These are phyloP conservation scores for Coleophora deauratella DNA, from an alignment of 2,888 invertebrate species.

Conservation along the genomic window DNA sequence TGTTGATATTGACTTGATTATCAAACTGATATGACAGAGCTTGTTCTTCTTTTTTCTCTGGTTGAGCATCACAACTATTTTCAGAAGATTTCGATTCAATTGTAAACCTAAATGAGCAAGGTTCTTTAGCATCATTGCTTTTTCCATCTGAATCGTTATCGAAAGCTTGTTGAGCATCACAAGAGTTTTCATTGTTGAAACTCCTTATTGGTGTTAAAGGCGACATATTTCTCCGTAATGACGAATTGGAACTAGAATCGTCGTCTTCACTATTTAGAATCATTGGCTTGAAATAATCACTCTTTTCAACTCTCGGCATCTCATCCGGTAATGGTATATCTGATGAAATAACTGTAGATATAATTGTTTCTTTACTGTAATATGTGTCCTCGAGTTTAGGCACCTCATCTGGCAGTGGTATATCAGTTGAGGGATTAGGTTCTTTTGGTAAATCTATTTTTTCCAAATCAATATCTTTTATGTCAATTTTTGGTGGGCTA, in stretches of 20 bases:
- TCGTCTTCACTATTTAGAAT: conserved; percentile 45
- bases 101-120: conserved; percentile 53
- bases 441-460: conserved; percentile 50
- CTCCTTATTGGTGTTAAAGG: conserved; percentile 64
- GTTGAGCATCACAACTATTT: conserved; percentile 27
- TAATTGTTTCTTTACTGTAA: conserved; percentile 34
- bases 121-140: conserved; percentile 43
- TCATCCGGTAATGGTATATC: conserved; percentile 46
- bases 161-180: conserved; percentile 64
- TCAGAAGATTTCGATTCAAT: conserved; percentile 52
- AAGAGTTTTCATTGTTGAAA: conserved; percentile 64
- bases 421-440: conserved; percentile 26
- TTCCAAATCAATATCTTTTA: conserved; percentile 39
- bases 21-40: conserved; percentile 50
- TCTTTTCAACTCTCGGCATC: conserved; percentile 30
- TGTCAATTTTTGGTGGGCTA: conserved; percentile 61
- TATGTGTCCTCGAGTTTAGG: conserved; percentile 31
- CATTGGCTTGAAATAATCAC: conserved; percentile 46
- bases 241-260: conserved; percentile 59
- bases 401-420: conserved; percentile 36
- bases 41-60: conserved; percentile 21
- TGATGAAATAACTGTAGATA: conserved; percentile 15
- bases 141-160: conserved; percentile 47
- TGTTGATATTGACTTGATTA: conserved; percentile 55
- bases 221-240: conserved; percentile 60